These are phyloP conservation scores for Cheilinus undulatus DNA, from an alignment of 2,113 vertebrate genomes.

Conservation along the genomic window DNA sequence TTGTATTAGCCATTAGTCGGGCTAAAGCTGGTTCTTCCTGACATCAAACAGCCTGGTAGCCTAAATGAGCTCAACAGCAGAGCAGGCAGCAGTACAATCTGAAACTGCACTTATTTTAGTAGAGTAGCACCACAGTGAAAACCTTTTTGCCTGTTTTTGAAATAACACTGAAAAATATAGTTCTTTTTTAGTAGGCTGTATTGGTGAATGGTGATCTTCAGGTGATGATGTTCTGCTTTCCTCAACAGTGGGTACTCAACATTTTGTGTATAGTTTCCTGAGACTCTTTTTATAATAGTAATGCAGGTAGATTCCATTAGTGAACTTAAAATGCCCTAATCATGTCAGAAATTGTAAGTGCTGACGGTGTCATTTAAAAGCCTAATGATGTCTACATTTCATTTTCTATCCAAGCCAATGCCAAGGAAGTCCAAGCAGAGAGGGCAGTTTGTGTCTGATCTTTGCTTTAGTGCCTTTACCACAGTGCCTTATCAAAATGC, in stretches of 20 bases:
- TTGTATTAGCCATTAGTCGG: constrained; percentile 13
- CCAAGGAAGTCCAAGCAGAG: constrained; percentile 20
- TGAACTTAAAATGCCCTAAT: constrained; percentile 30
- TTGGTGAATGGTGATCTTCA: not conserved
- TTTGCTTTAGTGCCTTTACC: constrained; percentile 51
- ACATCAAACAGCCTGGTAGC: constrained; percentile 11
- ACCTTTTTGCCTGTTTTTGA: not conserved
- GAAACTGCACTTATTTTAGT: not conserved
- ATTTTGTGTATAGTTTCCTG: constrained; percentile 16
- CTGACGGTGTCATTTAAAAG: constrained; percentile 22
- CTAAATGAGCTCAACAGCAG: constrained; percentile 2
- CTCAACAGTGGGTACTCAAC: not conserved
- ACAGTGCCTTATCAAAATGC: constrained; percentile 45
- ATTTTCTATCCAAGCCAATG: constrained; percentile 36
- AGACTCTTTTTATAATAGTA: constrained; percentile 16
- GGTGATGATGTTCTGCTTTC: not conserved
- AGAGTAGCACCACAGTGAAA: not conserved
- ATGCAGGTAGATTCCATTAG: not conserved
- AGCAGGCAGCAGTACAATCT: constrained; percentile 47
- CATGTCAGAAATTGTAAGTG: constrained; percentile 25
- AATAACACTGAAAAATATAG: constrained; percentile 7
- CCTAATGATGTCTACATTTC: constrained; percentile 29
- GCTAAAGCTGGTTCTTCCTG: constrained; percentile 50
- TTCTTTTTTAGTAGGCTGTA: not conserved
- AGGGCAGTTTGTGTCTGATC: constrained; percentile 23